Evolutionary conservation across 2,113 vertebrate species (phyloP), one percentile per base, ranked within the genome.

Genomic region (Oryzias melastigma): DNA sequence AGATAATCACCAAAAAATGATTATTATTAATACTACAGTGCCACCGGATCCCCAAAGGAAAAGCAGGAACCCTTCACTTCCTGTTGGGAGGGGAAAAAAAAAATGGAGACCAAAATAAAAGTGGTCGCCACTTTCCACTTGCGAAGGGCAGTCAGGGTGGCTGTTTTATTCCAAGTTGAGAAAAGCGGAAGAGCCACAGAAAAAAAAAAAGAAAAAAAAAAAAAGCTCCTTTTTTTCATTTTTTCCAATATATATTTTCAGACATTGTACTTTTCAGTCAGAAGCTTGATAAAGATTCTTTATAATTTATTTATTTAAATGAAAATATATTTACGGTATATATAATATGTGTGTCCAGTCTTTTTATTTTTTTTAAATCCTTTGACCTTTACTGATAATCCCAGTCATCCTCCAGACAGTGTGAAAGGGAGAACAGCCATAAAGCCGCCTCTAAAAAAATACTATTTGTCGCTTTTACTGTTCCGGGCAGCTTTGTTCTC

Each of bases 281-380:
- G 73, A 87, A 78, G 81, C 75, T 84, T 54, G 40, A 81, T 87
- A 89, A 90, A 91, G 89, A 90, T 84, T 91, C 82, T 87, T 89
- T 86, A 91, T 92, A 91, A 92, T 92, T 92, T 91, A 92, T 90
- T 92, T 90, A 79, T 91, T 89, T 88, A 87, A 90, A 90, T 90
- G 91, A 93, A 93, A 93, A 93, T 92, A 92, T 92, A 93, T 92
- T 90, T 91, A 88, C 81, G 78, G 68, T 88, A 89, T 92, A 92
- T 92, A 91, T 91, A 86, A 82, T 89, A 88, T 90, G 86, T 88
- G 80, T 70, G 82, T 89, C 89, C 78, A 44, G 85, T 90, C 66
- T 69, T 68, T 67, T 22, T 22, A 3, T 22, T 22, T 74, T 41
- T 71, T 68, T 75, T 40, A 67, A 55, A 81, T 73, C 68, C 61